Evolutionary conservation across 2,888 invertebrate species (phyloP), one percentile per base, ranked within the genome.

Genomic region (Xanthorhoe designata): DNA sequence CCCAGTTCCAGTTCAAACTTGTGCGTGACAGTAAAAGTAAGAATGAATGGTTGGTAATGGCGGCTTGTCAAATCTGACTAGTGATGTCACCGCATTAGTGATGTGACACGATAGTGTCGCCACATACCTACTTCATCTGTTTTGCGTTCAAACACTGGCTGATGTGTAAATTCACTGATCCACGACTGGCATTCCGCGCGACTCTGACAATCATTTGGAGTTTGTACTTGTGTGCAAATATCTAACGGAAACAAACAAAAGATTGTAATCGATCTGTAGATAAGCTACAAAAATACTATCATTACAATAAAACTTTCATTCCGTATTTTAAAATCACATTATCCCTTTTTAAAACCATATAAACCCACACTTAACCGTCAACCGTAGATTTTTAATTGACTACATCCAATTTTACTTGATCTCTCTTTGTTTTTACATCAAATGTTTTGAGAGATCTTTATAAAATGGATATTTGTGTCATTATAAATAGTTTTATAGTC

Each of bases 401-500:
- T 18, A 17, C 38, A 60, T 8, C 84, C 68, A 80, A 52, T 69
- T 18, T 77, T 68, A 29, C 7, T 45, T 72, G 83, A 74, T 1
- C 83, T 71, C 13, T 42, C 0, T 1, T 15, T 5, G 5, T 2
- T 29, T 61, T 6, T 24, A 13, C 15, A 15, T 29, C 10, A 18
- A 52, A 8, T 32, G 10, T 2, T 15, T 1, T 9, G 5, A 60
- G 5, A 70, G 82, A 29, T 76, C 81, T 71, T 8, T 9, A 13
- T 68, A 69, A 3, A 65, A 13, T 84, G 83, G 86, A 50, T 29
- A 8, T 32, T 69, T 42, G 50, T 72, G 73, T 70, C 70, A 61
- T 73, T 86, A 86, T 83, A 85, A 87, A 85, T 85, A 86, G 76
- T 75, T 75, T 75, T 78, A 79, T 76, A 75, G 76, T 73, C 77